Percentiles rank a stretch among this genome's conserved stretches.
phyloP scores from a whole-genome alignment of 2,797 vertebrate species.

The Bufotes viridis region DNA sequence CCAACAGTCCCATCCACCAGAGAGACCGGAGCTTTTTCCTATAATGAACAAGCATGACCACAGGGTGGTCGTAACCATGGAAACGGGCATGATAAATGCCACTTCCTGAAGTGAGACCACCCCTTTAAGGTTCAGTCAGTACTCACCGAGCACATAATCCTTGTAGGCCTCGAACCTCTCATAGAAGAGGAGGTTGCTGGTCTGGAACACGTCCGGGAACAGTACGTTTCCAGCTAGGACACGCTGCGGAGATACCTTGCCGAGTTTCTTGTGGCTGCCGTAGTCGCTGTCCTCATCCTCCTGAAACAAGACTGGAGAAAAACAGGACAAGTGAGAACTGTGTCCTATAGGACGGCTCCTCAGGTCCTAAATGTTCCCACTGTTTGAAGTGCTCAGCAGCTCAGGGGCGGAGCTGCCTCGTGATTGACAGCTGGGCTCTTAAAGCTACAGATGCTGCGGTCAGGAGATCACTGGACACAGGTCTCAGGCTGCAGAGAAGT shows the following conservation, averaged over 20 bases:
- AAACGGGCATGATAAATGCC: too few relatives aligned
- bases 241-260: conserved; percentile 75
- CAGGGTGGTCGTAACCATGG: too few relatives aligned
- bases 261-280: conserved; percentile 69
- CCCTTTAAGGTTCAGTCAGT: background rate
- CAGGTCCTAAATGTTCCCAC: background rate
- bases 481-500: background rate
- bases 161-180: conserved; percentile 93
- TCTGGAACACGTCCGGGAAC: conserved; percentile 87
- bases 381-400: background rate
- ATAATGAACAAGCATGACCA: too few relatives aligned
- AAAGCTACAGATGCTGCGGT: background rate
- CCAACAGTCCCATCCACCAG: too few relatives aligned
- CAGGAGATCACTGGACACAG: background rate
- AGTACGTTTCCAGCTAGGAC: conserved; percentile 67
- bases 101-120: too few relatives aligned
- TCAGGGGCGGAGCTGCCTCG: background rate
- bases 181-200: conserved; percentile 86
- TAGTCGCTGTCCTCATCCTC: conserved; percentile 77
- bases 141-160: conserved; percentile 92
- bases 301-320: conserved; percentile 68
- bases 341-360: background rate
- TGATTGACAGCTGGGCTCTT: background rate
- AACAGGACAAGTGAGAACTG: background rate
- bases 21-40: too few relatives aligned